A percentile compares a stretch with the other conserved stretches of the same genome.
Conservation (phyloP, 2,797 vertebrate species). For the Sebastes alutus region DNA sequence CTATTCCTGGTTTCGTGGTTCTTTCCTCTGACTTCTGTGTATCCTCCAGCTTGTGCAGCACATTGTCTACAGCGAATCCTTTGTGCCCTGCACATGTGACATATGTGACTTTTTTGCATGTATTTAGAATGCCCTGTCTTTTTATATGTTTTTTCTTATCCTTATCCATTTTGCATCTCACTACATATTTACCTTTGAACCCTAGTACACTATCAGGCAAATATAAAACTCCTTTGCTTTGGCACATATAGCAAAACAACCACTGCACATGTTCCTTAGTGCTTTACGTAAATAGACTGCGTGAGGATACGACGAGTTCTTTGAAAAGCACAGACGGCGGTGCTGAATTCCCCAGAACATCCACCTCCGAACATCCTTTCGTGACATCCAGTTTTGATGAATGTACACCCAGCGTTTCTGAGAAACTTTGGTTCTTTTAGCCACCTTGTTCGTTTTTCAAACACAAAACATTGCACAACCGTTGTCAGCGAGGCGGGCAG, state of each 20-base stretch:
- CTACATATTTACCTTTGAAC: too few species aligned
- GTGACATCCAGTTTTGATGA: constrained; percentile 30
- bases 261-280: not conserved
- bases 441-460: constrained; percentile 10
- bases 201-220: not conserved
- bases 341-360: constrained; percentile 53
- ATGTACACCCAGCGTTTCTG: constrained; percentile 24
- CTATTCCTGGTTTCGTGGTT: not conserved
- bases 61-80: not conserved
- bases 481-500: constrained; percentile 27
- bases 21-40: not conserved
- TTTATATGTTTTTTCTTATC: not conserved
- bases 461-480: constrained; percentile 58
- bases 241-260: not conserved
- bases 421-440: constrained; percentile 34
- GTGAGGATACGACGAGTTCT: constrained; percentile 38
- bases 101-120: not conserved
- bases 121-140: not conserved
- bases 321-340: constrained; percentile 43
- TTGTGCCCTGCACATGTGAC: not conserved
- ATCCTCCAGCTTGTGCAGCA: not conserved
- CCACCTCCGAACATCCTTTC: constrained; percentile 51
- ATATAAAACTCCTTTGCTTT: not conserved
- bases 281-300: constrained; percentile 28
- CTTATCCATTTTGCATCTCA: not conserved